These are phyloP conservation scores for Amblyjoppa proteus DNA, from an alignment of 2,888 invertebrate species.

Conservation along the genomic window DNA sequence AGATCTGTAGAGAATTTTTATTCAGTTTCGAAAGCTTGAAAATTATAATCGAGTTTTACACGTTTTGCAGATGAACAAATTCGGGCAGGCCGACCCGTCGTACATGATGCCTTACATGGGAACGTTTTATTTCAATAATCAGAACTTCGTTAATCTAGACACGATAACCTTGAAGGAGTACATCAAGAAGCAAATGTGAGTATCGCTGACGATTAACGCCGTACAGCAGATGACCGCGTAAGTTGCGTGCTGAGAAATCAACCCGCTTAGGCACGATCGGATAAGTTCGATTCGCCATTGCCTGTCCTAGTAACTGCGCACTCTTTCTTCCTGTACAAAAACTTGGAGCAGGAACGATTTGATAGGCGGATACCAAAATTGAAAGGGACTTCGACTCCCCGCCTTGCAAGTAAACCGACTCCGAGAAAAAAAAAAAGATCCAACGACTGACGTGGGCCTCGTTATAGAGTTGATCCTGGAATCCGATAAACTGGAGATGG, in stretches of 20 bases:
- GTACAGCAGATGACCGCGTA: too few relatives aligned
- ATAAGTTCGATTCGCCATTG: too few relatives aligned
- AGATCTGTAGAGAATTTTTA: not conserved
- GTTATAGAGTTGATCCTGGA: constrained; percentile 94
- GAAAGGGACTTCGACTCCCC: constrained; percentile 19
- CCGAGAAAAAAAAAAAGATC: constrained; percentile 85
- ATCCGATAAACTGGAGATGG: constrained; percentile 94
- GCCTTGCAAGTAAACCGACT: too few relatives aligned
- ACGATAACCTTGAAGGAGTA: constrained; percentile 91
- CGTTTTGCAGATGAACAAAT: constrained; percentile 81
- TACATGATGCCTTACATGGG: constrained; percentile 87
- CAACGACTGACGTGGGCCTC: constrained; percentile 93
- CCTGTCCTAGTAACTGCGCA: not conserved
- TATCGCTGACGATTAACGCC: constrained; percentile 73
- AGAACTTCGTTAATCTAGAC: constrained; percentile 87
- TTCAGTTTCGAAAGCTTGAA: not conserved
- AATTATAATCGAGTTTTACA: not conserved
- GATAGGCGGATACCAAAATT: too few relatives aligned
- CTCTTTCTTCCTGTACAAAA: constrained; percentile 24
- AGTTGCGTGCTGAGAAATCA: too few relatives aligned
- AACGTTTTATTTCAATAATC: constrained; percentile 88
- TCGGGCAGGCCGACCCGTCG: constrained; percentile 78
- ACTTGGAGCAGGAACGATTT: too few relatives aligned
- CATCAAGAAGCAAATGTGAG: constrained; percentile 96
- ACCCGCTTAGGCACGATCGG: too few relatives aligned